phyloP scores from a whole-genome alignment of 2,888 invertebrate species.

The Megaustenia siamemsis region DNA sequence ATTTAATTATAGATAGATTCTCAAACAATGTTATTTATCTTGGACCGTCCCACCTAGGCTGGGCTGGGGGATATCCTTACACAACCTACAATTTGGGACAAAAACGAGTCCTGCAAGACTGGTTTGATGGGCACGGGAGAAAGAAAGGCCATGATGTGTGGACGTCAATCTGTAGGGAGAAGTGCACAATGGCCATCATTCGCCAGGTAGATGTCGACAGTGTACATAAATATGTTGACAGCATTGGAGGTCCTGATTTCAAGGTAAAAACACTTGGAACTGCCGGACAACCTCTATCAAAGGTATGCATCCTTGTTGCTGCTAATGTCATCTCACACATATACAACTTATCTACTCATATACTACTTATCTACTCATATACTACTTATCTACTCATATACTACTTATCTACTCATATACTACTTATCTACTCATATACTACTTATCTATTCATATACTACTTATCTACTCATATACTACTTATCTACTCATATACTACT shows the following conservation, averaged over 20 bases:
- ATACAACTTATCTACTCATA: no score
- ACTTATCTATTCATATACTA: no score
- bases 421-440: no score
- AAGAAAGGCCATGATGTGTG: neutral
- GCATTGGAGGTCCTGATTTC: neutral
- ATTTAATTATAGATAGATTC: no score
- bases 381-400: no score
- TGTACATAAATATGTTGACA: constrained; percentile 4
- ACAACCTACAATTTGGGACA: neutral
- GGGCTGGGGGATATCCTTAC: constrained; percentile 4
- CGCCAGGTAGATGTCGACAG: neutral
- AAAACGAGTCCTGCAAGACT: neutral
- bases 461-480: no score
- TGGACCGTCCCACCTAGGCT: no score
- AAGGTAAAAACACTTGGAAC: neutral
- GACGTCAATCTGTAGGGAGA: neutral
- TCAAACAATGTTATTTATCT: no score
- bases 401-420: no score
- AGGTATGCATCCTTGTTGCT: constrained; percentile 21
- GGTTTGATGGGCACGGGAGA: neutral
- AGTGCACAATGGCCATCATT: neutral
- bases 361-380: no score
- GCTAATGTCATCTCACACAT: no score
- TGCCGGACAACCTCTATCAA: neutral
- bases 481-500: no score